Base-by-base conservation (phyloP, 2,113 vertebrate species). In the Nothoprocta perdicaria region DNA sequence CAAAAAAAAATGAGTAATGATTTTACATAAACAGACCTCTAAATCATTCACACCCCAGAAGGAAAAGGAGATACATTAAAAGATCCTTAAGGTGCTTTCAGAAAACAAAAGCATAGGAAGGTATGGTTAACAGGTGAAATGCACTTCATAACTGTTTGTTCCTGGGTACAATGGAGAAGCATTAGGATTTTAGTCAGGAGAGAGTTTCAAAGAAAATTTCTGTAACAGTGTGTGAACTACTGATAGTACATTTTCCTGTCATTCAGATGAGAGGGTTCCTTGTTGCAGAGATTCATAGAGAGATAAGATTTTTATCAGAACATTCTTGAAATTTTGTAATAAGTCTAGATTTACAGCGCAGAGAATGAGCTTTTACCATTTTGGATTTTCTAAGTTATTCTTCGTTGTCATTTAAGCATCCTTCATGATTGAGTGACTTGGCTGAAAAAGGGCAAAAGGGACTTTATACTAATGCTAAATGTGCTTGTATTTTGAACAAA, bases 21-120 rank as follows among this genome's bases (percentile, higher is more conserved):
- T 41, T 66, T 63, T 62, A 53, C 43, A 3, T 1, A 88, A 75
- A 3, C 2, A 1, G 5, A 33, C 9, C 1, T 50, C 33, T 79
- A 82, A 82, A 53, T 74, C 9, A 61, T 63, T 80, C 85, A 72
- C 45, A 50, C 31, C 8, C n/a, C 1, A 68, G 6, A 84, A 82
- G 23, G 41, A 78, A 92, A 35, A 79, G 8, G 4, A 80, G 73
- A 84, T 61, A 43, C 3, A 9, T n/a, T 43, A 21, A 66, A 83
- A 92, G 7, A 65, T 0, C n/a, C 67, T 72, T 75, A 79, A 57
- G 6, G 1, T 73, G 78, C 24, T 43, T 26, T 48, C 13, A 76
- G 35, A 76, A 91, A 93, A 89, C 23, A 78, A 78, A 79, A 90
- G 5, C 6, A 40, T 38, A 50, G 67, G 78, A 86, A 84, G 8